Conservation (phyloP, 2,888 invertebrate genomes). For the Eudemis profundana region DNA sequence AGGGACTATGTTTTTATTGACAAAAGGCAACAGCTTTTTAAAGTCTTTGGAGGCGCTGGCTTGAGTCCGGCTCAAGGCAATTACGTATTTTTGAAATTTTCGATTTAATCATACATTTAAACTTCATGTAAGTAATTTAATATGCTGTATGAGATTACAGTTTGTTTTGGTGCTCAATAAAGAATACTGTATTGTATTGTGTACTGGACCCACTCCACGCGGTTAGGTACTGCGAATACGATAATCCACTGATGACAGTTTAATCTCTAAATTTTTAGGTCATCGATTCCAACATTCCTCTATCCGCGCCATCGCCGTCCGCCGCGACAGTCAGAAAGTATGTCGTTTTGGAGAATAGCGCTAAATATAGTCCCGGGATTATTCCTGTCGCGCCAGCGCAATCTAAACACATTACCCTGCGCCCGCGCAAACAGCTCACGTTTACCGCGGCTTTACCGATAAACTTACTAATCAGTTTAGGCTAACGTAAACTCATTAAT, state of each 20-base stretch:
- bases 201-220: too few species aligned
- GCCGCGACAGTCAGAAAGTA: constrained; percentile 62
- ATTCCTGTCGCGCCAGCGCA: constrained; percentile 78
- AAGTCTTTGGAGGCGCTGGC: too few species aligned
- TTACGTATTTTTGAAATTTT: too few species aligned
- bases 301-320: constrained; percentile 5
- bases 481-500: constrained; percentile 57
- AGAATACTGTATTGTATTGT: too few species aligned
- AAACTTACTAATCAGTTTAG: constrained; percentile 60
- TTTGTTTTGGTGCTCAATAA: too few species aligned
- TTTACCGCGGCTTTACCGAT: constrained; percentile 65
- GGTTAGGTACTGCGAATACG: too few species aligned
- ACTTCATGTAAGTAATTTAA: too few species aligned
- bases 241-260: too few species aligned
- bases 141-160: too few species aligned
- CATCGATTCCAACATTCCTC: constrained; percentile 14
- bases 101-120: too few species aligned
- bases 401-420: constrained; percentile 75
- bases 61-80: too few species aligned
- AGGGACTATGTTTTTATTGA: background rate
- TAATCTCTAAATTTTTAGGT: background rate
- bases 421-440: constrained; percentile 64
- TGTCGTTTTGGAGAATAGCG: constrained; percentile 81
- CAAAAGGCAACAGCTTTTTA: too few species aligned
- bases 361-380: constrained; percentile 81